Evolutionary conservation across 2,888 invertebrate species (phyloP).

Genomic region (Ectemnius continuus): DNA sequence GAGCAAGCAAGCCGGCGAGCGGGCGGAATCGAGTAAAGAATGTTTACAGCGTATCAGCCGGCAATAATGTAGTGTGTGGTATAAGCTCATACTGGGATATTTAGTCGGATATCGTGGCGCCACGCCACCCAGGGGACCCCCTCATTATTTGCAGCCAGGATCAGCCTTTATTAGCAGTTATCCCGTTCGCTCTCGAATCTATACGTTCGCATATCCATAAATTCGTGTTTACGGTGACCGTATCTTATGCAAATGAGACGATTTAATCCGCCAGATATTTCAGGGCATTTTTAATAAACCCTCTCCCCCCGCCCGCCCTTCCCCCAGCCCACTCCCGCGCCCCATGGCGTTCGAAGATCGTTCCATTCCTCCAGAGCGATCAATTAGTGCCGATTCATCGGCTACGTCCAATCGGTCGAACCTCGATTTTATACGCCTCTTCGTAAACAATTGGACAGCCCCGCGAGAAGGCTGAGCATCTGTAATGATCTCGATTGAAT

Average conservation of each 20-base stretch:
- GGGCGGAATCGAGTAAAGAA: slow-evolving; percentile 32
- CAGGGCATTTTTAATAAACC: slow-evolving; percentile 75
- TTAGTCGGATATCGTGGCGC: slow-evolving; percentile 72
- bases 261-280: slow-evolving; percentile 75
- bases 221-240: slow-evolving; percentile 75
- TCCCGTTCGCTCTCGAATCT: slow-evolving; percentile 76
- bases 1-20: not conserved
- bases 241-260: slow-evolving; percentile 77
- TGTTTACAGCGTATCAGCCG: slow-evolving; percentile 70
- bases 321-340: slow-evolving; percentile 3
- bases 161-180: slow-evolving; percentile 77
- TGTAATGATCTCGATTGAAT: too few relatives aligned
- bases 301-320: slow-evolving; percentile 9
- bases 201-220: slow-evolving; percentile 76
- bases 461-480: too few relatives aligned
- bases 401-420: slow-evolving; percentile 33
- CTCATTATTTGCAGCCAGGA: slow-evolving; percentile 75
- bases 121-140: slow-evolving; percentile 75
- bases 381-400: slow-evolving; percentile 60
- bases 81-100: slow-evolving; percentile 70
- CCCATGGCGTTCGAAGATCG: slow-evolving; percentile 47
- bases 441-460: too few relatives aligned
- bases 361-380: slow-evolving; percentile 47
- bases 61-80: slow-evolving; percentile 72
- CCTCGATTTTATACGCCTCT: slow-evolving; percentile 30